phyloP scores from a whole-genome alignment of 1,140 invertebrate genomes.

The Cylas formicarius region DNA sequence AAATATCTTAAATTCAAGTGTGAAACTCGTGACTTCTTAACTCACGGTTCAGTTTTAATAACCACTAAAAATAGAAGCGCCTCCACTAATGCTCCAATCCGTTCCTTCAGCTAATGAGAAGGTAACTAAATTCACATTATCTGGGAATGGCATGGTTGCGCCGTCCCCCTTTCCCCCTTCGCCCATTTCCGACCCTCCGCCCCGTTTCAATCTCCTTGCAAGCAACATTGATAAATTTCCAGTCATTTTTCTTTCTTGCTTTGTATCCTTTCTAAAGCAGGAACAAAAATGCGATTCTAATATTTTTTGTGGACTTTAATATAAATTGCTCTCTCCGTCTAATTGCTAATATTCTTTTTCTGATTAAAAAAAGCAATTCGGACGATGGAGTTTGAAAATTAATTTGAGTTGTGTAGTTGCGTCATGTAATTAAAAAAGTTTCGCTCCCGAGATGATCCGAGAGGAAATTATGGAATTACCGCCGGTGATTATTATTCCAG shows the following conservation, averaged over 20 bases:
- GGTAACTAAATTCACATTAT: slow-evolving; percentile 42
- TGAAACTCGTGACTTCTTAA: no score
- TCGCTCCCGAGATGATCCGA: not conserved
- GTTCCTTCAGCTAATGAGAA: slow-evolving; percentile 33
- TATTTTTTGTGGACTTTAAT: slow-evolving; percentile 33
- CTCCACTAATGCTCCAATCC: slow-evolving; percentile 18
- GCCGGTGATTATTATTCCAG: no score
- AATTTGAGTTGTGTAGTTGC: slow-evolving; percentile 15
- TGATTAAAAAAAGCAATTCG: slow-evolving; percentile 13
- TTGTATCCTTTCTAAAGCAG: slow-evolving; percentile 34
- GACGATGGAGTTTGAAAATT: not conserved
- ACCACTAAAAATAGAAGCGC: slow-evolving; percentile 13
- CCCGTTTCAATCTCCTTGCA: slow-evolving; percentile 37
- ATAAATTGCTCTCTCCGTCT: slow-evolving; percentile 35
- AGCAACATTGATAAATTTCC: slow-evolving; percentile 36
- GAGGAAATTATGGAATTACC: not conserved
- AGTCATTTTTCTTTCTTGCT: slow-evolving; percentile 35
- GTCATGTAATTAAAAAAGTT: slow-evolving; percentile 19
- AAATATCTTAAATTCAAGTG: no score
- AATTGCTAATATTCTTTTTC: slow-evolving; percentile 32
- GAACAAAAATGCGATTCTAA: slow-evolving; percentile 35
- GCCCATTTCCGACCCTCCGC: slow-evolving; percentile 25
- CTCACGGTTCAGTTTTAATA: no score
- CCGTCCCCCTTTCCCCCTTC: slow-evolving; percentile 23
- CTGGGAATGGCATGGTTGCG: slow-evolving; percentile 29